phyloP scores from a whole-genome alignment of 2,113 vertebrate species.

The Heterocephalus glaber region DNA sequence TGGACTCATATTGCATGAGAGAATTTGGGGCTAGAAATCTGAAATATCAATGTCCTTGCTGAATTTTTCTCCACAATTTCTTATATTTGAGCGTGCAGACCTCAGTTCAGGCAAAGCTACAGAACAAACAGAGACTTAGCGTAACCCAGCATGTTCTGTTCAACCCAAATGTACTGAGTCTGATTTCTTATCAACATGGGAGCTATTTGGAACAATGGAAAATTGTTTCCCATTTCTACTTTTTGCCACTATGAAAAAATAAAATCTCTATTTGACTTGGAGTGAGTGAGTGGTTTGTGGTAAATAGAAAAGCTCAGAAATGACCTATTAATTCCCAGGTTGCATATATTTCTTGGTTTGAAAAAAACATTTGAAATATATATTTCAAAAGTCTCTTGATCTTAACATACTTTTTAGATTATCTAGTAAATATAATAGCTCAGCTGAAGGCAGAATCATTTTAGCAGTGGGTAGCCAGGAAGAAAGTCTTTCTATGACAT shows the following conservation, averaged over 20 bases:
- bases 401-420: not conserved
- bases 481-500: not conserved
- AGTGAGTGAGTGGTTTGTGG: not conserved
- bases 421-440: not conserved
- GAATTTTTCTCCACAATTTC: not conserved
- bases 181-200: slow-evolving; percentile 71
- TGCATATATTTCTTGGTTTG: not conserved
- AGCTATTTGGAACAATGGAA: slow-evolving; percentile 52
- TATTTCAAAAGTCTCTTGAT: slow-evolving; percentile 7
- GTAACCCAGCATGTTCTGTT: not conserved
- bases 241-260: slow-evolving; percentile 45
- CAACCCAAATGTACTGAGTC: slow-evolving; percentile 16
- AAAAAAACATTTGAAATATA: not conserved
- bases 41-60: not conserved
- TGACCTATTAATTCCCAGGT: not conserved
- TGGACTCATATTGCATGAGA: not conserved
- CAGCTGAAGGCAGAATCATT: not conserved
- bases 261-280: slow-evolving; percentile 57
- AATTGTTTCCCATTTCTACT: slow-evolving; percentile 63
- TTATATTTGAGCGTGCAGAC: not conserved
- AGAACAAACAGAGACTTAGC: slow-evolving; percentile 31
- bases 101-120: not conserved
- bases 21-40: not conserved
- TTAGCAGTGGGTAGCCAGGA: not conserved
- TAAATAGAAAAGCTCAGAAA: slow-evolving; percentile 47